Evolutionary conservation across 1,140 invertebrate genomes (phyloP), one percentile per base, ranked within the genome.

Genomic region (Cydia pomonella): DNA sequence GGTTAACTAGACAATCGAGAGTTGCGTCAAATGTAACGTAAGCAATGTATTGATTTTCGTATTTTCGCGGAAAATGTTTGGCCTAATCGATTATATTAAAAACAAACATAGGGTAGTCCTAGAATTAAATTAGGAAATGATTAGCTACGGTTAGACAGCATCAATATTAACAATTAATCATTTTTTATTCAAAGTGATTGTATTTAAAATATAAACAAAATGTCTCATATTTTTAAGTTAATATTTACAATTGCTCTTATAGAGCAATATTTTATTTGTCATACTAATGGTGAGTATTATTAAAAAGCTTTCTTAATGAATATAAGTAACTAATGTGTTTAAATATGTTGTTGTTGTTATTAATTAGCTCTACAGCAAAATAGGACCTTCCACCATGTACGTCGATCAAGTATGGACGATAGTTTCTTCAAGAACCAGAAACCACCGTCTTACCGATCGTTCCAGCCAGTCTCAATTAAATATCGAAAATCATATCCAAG

Each of bases 381-480:
- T 69, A 92, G 84, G 79, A 87, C 84, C 25, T 69, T 71, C 50
- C 87, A 91, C 73, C 89, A 90, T 77, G 79, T 85, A 13, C 84
- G 85, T 66, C 82, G 84, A 69, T 77, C 83, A 6, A 87, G 76
- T 47, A 76, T 76, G 4, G 83, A 90, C 21, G 83, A 89, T 75
- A 76, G 78, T 69, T 84, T 84, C 29, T 88, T 85, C 41, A 88
- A 89, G 73, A 84, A 83, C 9, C 82, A 87, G 75, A 92, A 87
- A 73, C 13, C 81, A 18, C 80, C 83, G 16, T 87, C 90, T 4
- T 92, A 92, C 75, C 77, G 86, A 12, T 91, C 91, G 16, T 92
- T 89, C 74, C 90, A 92, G 72, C 91, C 90, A 27, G 82, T 88
- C 4, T 83, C 88, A 16, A 79, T 86, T 9, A 90, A 89, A 75